These are phyloP conservation scores for Drosophila auraria DNA, from an alignment of 1,140 invertebrate species.

Conservation along the genomic window DNA sequence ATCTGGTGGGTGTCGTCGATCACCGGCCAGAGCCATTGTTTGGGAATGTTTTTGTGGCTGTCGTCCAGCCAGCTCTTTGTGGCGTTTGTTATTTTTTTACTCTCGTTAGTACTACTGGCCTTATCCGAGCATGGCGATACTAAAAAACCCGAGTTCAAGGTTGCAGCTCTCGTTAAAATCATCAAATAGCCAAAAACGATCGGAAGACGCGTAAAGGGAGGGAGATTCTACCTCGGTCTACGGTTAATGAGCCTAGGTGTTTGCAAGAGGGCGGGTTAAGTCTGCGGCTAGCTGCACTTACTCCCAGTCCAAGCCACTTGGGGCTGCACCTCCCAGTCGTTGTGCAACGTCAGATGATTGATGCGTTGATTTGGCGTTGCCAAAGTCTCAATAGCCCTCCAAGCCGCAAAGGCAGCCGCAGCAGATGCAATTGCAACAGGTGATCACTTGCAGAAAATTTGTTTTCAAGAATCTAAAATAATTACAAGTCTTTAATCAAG, in stretches of 20 bases:
- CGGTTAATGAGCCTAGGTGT: conserved; percentile 22
- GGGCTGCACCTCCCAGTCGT: conserved; percentile 29
- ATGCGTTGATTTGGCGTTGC: conserved; percentile 70
- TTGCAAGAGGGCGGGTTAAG: not conserved
- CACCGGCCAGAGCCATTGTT: conserved; percentile 45
- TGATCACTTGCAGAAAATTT: conserved; percentile 22
- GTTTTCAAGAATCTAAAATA: conserved; percentile 1
- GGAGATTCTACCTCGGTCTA: conserved; percentile 41
- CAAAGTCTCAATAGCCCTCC: conserved; percentile 70
- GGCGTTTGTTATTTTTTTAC: conserved; percentile 58
- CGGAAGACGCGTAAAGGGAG: conserved; percentile 14
- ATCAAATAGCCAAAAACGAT: conserved; percentile 42
- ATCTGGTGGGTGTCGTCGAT: conserved; percentile 64
- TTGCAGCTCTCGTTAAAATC: conserved; percentile 26
- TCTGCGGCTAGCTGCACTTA: conserved; percentile 42
- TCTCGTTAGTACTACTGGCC: conserved; percentile 69
- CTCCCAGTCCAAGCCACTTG: conserved; percentile 15
- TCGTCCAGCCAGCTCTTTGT: conserved; percentile 3
- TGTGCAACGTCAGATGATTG: conserved; percentile 74
- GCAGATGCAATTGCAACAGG: conserved; percentile 26
- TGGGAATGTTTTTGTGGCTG: conserved; percentile 49
- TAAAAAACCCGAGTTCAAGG: conserved; percentile 68
- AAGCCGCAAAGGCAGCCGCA: conserved; percentile 50
- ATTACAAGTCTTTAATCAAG: not conserved
- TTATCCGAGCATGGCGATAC: conserved; percentile 54